phyloP scores from a whole-genome alignment of 2,797 vertebrate genomes.

The Myotis planiceps region DNA sequence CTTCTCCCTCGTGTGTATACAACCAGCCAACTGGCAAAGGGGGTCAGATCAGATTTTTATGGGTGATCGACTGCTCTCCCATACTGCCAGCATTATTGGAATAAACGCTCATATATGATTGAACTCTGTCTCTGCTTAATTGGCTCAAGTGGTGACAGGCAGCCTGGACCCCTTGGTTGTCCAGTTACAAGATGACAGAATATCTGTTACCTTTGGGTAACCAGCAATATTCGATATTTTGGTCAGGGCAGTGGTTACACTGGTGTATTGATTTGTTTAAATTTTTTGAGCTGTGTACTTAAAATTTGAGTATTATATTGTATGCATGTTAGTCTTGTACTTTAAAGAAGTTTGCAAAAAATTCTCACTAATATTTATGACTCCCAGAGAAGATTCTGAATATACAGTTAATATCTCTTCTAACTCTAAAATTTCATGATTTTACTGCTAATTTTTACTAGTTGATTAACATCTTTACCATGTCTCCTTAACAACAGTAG shows the following conservation, averaged over 20 bases:
- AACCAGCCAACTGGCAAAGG: too few species aligned
- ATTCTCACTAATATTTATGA: background rate
- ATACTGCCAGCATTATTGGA: too few species aligned
- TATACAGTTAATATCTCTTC: constrained; percentile 37
- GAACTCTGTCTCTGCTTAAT: too few species aligned
- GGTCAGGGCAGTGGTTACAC: background rate
- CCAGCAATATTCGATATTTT: background rate
- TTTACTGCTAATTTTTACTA: constrained; percentile 74
- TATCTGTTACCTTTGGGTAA: background rate
- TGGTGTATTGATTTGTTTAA: background rate
- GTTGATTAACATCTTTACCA: constrained; percentile 69
- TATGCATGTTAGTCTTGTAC: background rate
- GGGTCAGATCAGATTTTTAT: too few species aligned
- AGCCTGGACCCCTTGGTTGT: too few species aligned
- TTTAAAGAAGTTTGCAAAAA: background rate
- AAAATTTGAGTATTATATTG: background rate
- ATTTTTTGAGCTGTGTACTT: background rate
- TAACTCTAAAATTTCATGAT: constrained; percentile 74
- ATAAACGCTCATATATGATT: too few species aligned
- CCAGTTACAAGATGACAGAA: background rate
- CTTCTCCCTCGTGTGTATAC: too few species aligned
- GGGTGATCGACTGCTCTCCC: too few species aligned
- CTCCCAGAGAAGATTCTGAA: constrained; percentile 10
- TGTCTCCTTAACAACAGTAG: constrained; percentile 71
- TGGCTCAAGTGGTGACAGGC: too few species aligned